A percentile compares a stretch with the other conserved stretches of the same genome.
Evolutionary conservation across 2,888 invertebrate species (phyloP).

Genomic region (Tetragnatha montana): DNA sequence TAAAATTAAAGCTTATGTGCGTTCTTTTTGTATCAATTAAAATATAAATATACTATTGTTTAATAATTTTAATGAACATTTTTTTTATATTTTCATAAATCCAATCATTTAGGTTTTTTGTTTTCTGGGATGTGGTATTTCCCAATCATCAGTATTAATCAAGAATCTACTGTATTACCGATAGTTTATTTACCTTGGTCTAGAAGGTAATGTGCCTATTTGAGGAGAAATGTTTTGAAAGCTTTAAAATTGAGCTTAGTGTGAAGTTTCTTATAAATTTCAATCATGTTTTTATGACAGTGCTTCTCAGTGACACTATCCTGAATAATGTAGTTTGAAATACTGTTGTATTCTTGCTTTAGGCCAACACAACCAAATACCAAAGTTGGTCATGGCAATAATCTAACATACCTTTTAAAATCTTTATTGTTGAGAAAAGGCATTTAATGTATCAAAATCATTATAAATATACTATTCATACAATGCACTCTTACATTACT

Average conservation of each 20-base stretch:
- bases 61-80: neutral
- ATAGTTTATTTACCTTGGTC: neutral
- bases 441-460: too few species aligned
- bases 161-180: neutral
- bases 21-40: neutral
- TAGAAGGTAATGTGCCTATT: too few species aligned
- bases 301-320: conserved; percentile 4
- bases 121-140: neutral
- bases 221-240: neutral
- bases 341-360: too few species aligned
- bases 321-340: too few species aligned
- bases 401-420: too few species aligned
- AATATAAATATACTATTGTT: neutral
- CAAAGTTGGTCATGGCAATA: too few species aligned
- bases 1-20: neutral
- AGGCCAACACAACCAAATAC: too few species aligned
- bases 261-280: conserved; percentile 8
- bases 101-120: neutral
- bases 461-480: too few species aligned
- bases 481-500: too few species aligned
- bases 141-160: neutral
- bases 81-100: neutral
- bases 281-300: neutral
- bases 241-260: neutral
- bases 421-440: too few species aligned